Conservation (phyloP, 2,113 vertebrate genomes). For the Gymnobelideus leadbeateri region DNA sequence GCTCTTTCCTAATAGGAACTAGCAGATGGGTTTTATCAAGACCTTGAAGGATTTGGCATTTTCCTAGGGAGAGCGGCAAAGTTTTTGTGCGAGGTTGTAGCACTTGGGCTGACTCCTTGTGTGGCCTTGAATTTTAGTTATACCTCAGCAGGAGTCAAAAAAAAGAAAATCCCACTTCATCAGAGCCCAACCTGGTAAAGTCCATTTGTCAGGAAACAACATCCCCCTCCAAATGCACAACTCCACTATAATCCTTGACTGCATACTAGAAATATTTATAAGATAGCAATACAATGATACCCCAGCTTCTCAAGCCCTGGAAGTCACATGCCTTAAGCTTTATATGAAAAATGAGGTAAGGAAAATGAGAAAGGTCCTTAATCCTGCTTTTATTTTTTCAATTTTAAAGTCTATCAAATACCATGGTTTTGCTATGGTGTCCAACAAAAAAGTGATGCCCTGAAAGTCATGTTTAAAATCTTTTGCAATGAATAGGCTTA, state of each 20-base stretch:
- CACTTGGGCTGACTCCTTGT: constrained; percentile 43
- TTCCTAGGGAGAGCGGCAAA: constrained; percentile 14
- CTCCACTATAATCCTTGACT: constrained; percentile 53
- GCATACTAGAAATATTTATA: constrained; percentile 55
- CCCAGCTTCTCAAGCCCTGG: constrained; percentile 1
- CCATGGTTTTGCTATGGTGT: neutral
- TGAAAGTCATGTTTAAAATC: neutral
- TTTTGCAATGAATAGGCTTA: constrained; percentile 30
- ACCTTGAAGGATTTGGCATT: neutral
- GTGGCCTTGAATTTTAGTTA: constrained; percentile 71
- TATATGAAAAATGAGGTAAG: neutral
- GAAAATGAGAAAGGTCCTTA: neutral
- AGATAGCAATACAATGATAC: constrained; percentile 42
- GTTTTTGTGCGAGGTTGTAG: constrained; percentile 41
- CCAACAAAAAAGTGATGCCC: constrained; percentile 21
- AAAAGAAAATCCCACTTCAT: constrained; percentile 69
- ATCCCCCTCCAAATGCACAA: constrained; percentile 47
- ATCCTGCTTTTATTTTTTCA: neutral
- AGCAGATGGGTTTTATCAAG: constrained; percentile 38
- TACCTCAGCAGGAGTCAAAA: constrained; percentile 69
- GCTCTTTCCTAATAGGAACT: neutral
- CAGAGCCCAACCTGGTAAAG: constrained; percentile 65
- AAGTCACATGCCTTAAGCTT: constrained; percentile 48
- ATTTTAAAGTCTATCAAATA: constrained; percentile 46
- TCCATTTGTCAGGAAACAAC: constrained; percentile 62